Evolutionary conservation across 1,140 invertebrate genomes (phyloP), one percentile per base, ranked within the genome.

Genomic region (Tenebrio molitor): DNA sequence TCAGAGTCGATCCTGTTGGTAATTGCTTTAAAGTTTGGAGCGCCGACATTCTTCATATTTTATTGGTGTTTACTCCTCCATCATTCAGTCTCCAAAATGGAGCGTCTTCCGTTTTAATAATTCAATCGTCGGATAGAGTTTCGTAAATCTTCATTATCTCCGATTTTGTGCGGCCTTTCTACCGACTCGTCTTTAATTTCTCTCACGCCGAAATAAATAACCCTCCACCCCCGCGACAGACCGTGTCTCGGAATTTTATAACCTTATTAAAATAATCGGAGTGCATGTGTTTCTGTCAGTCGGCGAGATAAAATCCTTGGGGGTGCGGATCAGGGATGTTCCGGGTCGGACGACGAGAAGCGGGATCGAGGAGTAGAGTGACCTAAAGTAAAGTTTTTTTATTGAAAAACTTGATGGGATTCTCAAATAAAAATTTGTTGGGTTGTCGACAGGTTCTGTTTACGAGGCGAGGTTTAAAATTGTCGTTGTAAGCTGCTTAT

Each of bases 31-130:
- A 29, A 58, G 25, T 29, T 25, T 50, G 19, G 19, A 15, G 8
- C 23, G n/a, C 50, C 15, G 50, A 58, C 50, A 10, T 29, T 58
- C 15, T 58, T 25, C 50, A 58, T 58, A 29, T 58, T 58, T 58
- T 58, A 58, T 58, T 29, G 50, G 50, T 6, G 21, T 14, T 58
- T 50, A 50, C n/a, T 58, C n/a, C 10, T 5, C 23, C 50, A 58
- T 58, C n/a, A n/a, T n/a, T n/a, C 50, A 58, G 23, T 29, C n/a
- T n/a, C 44, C 44, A 21, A 50, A 50, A 50, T 50, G 21, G 44
- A 50, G 16, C 17, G 19, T 23, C 44, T 50, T 21, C 8, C 10
- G 1, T 14, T 7, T 46, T 50, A 50, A 50, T 50, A 50, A 50
- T 10, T 4, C 17, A 50, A 8, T n/a, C 19, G 25, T 29, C 25